A percentile compares a stretch with the other conserved stretches of the same genome.
Evolutionary conservation across 2,888 invertebrate genomes (phyloP).

Genomic region (Bombylius major): DNA sequence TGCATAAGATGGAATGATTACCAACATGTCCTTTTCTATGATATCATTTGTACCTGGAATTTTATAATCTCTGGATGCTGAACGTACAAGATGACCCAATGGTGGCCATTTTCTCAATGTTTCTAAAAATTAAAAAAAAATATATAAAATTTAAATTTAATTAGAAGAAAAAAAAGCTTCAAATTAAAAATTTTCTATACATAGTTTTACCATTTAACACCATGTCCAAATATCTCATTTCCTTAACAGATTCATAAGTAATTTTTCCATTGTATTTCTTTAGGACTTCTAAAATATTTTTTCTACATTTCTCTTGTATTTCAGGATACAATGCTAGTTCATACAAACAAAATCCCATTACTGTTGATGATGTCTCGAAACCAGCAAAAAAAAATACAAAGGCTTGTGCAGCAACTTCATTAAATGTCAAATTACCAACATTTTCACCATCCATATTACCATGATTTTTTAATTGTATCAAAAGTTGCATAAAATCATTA

Average conservation of each 20-base stretch:
- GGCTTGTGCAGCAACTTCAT: conserved; percentile 31
- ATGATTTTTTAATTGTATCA: conserved; percentile 21
- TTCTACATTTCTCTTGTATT: conserved; percentile 29
- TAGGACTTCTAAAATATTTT: conserved; percentile 27
- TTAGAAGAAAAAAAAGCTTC: too few species aligned
- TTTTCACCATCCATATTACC: neutral
- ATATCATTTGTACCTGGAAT: conserved; percentile 24
- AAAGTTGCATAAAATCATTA: conserved; percentile 24
- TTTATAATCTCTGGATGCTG: conserved; percentile 25
- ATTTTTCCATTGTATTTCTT: conserved; percentile 26
- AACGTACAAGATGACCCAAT: conserved; percentile 26
- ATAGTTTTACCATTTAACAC: conserved; percentile 29
- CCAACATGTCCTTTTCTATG: conserved; percentile 33
- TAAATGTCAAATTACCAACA: neutral
- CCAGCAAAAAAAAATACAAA: conserved; percentile 38
- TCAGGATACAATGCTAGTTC: conserved; percentile 32
- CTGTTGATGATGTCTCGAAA: conserved; percentile 37
- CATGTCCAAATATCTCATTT: conserved; percentile 35
- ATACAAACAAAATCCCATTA: conserved; percentile 31
- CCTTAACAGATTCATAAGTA: conserved; percentile 32
- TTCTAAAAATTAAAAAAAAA: conserved; percentile 23
- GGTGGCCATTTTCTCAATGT: conserved; percentile 38
- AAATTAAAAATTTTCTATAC: conserved; percentile 7
- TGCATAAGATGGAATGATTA: conserved; percentile 39
- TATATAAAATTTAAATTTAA: neutral